These are phyloP conservation scores for Cecidostiba fungosa DNA, from an alignment of 2,888 invertebrate species.

Conservation along the genomic window DNA sequence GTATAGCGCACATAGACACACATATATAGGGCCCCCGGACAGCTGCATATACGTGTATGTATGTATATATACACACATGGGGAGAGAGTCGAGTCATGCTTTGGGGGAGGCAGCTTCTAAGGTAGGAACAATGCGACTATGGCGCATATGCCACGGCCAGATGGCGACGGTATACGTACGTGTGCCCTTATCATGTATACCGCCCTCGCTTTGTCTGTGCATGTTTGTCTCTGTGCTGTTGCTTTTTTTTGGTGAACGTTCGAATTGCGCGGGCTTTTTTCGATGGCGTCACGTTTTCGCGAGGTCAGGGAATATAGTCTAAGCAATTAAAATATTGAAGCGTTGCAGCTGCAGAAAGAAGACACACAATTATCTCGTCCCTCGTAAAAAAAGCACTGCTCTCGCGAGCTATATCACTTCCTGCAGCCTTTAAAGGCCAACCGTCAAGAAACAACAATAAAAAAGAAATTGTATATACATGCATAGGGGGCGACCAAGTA, in stretches of 20 bases:
- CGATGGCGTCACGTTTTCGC: too few species aligned
- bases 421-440: background rate
- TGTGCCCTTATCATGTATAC: conserved; percentile 37
- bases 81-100: conserved; percentile 58
- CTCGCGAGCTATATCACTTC: background rate
- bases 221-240: background rate
- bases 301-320: too few species aligned
- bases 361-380: background rate
- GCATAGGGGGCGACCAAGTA: background rate
- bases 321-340: too few species aligned
- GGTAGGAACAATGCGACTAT: background rate
- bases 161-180: conserved; percentile 66
- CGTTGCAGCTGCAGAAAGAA: background rate
- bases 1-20: background rate
- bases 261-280: too few species aligned
- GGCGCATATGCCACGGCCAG: conserved; percentile 74
- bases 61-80: background rate
- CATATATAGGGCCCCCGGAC: conserved; percentile 8
- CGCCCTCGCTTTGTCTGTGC: conserved; percentile 41
- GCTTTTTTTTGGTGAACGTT: background rate
- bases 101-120: conserved; percentile 67
- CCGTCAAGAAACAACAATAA: background rate
- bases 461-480: background rate
- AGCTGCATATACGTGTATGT: conserved; percentile 21
- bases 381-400: background rate